Base-by-base conservation (phyloP, 1,140 invertebrate genomes). In the Anthonomus grandis region DNA sequence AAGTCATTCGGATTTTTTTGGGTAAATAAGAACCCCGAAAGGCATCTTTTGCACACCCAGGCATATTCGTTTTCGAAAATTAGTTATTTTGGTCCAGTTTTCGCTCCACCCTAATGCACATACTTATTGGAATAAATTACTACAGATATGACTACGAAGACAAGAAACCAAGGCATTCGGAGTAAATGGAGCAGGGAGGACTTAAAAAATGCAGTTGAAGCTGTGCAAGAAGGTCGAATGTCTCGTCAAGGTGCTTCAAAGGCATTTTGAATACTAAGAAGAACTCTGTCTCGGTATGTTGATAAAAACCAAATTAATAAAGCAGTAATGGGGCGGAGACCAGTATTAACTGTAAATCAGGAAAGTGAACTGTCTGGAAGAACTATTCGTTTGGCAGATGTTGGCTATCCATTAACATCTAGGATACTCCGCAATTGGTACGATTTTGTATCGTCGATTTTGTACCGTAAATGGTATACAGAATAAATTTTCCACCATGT, bases 61-160 rank as follows among this genome's bases (percentile, higher is more conserved):
- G n/a, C n/a, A n/a, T n/a, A n/a, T n/a, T n/a, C n/a, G n/a, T n/a
- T n/a, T n/a, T n/a, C n/a, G n/a, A n/a, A n/a, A n/a, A n/a, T n/a
- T n/a, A n/a, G n/a, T n/a, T n/a, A n/a, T n/a, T n/a, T n/a, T n/a
- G n/a, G n/a, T n/a, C n/a, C n/a, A n/a, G n/a, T n/a, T n/a, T n/a
- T n/a, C n/a, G n/a, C n/a, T n/a, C n/a, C n/a, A n/a, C n/a, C n/a
- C n/a, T n/a, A n/a, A n/a, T n/a, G n/a, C n/a, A n/a, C n/a, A n/a
- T 41, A 17, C 38, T 41, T 34, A 34, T 34, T 34, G 27, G 0
- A 25, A 24, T 47, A 0, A 86, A 47, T 23, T 47, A 19, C 27
- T 47, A 24, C 22, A 47, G 22, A 13, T 47, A 47, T 47, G 45
- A 47, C 22, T 25, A 4, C 1, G 3, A 47, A 23, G 18, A 4